A percentile compares a stretch with the other conserved stretches of the same genome.
phyloP scores from a whole-genome alignment of 2,113 vertebrate genomes.

The Sterna hirundo region DNA sequence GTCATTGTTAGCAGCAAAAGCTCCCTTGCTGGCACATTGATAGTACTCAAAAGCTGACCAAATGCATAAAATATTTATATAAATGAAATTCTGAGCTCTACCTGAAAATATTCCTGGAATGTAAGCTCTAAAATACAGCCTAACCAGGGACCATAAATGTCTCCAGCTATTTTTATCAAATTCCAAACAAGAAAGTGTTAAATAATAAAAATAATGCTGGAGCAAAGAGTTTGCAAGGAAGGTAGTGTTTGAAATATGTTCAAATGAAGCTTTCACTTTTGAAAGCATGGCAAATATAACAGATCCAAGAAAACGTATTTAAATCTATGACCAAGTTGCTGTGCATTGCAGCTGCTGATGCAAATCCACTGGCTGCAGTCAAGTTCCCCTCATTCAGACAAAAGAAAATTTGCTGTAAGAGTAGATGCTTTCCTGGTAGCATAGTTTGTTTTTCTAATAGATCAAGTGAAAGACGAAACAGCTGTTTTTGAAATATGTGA shows the following conservation, averaged over 20 bases:
- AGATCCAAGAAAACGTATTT: neutral
- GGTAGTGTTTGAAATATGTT: neutral
- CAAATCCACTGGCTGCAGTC: neutral
- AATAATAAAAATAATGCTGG: neutral
- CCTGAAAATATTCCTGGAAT: neutral
- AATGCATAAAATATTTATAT: neutral
- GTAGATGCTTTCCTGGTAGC: neutral
- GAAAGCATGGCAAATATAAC: neutral
- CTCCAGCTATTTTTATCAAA: neutral
- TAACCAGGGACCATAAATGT: neutral
- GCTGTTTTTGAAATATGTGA: neutral
- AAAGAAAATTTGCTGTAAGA: neutral
- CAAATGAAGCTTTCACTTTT: neutral
- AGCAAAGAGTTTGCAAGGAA: neutral
- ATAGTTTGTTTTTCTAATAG: neutral
- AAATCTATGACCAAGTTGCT: neutral
- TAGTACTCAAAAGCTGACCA: neutral
- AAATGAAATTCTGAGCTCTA: neutral
- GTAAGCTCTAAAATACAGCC: neutral
- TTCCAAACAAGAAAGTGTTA: neutral
- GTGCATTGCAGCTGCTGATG: neutral
- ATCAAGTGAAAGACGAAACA: neutral
- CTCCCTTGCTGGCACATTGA: neutral
- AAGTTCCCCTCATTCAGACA: neutral
- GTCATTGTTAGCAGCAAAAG: neutral